Evolutionary conservation across 1,140 invertebrate genomes (phyloP).

Genomic region (Ostrea denselamellosa): DNA sequence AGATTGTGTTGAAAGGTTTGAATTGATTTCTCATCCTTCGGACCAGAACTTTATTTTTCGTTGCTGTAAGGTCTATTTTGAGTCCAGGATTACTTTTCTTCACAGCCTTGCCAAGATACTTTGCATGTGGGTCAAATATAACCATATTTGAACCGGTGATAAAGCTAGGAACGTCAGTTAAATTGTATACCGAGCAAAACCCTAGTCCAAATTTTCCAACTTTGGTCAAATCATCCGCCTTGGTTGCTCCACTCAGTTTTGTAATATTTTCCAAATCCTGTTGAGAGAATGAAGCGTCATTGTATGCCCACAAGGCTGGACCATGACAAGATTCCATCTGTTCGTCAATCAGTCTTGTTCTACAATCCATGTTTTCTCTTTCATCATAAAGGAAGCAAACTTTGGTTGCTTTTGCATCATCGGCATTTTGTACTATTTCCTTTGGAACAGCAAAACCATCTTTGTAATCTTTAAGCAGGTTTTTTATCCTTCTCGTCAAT

Average conservation of each 20-base stretch:
- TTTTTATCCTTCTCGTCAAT: conserved; percentile 64
- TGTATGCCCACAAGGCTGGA: conserved; percentile 71
- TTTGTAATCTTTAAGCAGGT: conserved; percentile 65
- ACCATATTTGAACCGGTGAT: conserved; percentile 70
- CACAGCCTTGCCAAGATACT: conserved; percentile 65
- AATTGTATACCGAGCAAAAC: conserved; percentile 75
- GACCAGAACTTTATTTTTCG: conserved; percentile 60
- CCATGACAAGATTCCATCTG: conserved; percentile 69
- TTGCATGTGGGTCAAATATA: conserved; percentile 76
- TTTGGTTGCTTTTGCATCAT: conserved; percentile 74
- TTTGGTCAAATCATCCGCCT: conserved; percentile 68
- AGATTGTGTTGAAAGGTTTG: conserved; percentile 71
- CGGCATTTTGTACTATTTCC: conserved; percentile 79
- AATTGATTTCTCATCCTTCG: conserved; percentile 67
- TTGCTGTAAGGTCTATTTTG: conserved; percentile 64
- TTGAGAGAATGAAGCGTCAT: conserved; percentile 68
- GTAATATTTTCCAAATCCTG: conserved; percentile 69
- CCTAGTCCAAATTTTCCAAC: conserved; percentile 74
- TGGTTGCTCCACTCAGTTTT: conserved; percentile 71
- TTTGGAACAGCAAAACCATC: conserved; percentile 71
- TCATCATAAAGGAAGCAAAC: conserved; percentile 74
- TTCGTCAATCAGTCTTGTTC: conserved; percentile 66
- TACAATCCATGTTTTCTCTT: conserved; percentile 62
- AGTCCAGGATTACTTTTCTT: conserved; percentile 65
- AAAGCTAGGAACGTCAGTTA: conserved; percentile 76